These are phyloP conservation scores for Dolichoris vasculosae DNA, from an alignment of 1,140 invertebrate genomes.

Conservation along the genomic window DNA sequence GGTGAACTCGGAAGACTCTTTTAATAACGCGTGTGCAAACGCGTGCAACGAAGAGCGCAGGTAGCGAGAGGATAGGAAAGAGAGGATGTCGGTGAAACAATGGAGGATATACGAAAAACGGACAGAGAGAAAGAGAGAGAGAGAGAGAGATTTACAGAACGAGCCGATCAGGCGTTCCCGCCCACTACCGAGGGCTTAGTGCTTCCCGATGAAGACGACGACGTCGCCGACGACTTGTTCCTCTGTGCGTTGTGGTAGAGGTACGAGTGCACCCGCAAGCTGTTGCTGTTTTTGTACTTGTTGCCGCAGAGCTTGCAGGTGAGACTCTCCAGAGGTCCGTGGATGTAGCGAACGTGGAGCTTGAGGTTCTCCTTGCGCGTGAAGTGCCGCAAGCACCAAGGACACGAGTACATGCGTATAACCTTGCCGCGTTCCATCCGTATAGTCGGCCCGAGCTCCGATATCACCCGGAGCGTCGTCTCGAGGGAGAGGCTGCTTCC, in stretches of 20 bases:
- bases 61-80: not conserved
- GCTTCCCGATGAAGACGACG: not conserved
- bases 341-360: slow-evolving; percentile 71
- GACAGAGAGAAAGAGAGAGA: not conserved
- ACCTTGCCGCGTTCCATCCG: slow-evolving; percentile 70
- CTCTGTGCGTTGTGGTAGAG: slow-evolving; percentile 73
- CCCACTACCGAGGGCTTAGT: slow-evolving; percentile 34
- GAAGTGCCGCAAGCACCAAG: slow-evolving; percentile 72
- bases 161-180: slow-evolving; percentile 46
- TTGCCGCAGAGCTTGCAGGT: slow-evolving; percentile 74
- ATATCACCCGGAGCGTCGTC: slow-evolving; percentile 69
- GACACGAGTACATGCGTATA: slow-evolving; percentile 72
- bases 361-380: slow-evolving; percentile 74
- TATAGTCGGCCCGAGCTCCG: slow-evolving; percentile 68
- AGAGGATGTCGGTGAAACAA: not conserved
- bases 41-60: not conserved
- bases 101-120: not conserved
- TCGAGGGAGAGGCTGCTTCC: slow-evolving; percentile 68
- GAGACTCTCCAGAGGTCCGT: slow-evolving; percentile 71
- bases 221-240: slow-evolving; percentile 59
- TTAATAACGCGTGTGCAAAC: not conserved
- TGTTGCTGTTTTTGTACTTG: slow-evolving; percentile 75
- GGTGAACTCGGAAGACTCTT: slow-evolving; percentile 28
- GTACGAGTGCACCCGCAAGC: slow-evolving; percentile 74
- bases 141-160: not conserved